Evolutionary conservation across 2,888 invertebrate species (phyloP).

Genomic region (Hyposoter dolosus): DNA sequence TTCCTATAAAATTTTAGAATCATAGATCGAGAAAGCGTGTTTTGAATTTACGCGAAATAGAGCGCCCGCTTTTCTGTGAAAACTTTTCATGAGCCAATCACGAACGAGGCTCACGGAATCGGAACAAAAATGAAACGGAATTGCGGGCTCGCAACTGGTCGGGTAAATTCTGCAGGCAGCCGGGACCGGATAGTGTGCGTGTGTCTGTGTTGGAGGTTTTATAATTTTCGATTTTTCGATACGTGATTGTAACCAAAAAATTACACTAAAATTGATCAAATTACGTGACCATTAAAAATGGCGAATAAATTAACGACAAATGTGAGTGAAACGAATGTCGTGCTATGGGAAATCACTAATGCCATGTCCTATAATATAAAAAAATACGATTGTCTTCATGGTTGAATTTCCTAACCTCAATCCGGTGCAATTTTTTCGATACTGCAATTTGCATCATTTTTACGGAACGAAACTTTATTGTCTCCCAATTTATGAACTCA

Average conservation of each 20-base stretch:
- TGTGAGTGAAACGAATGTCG: neutral
- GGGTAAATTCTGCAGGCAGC: neutral
- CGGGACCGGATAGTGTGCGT: neutral
- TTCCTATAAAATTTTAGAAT: too few relatives aligned
- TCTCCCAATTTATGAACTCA: neutral
- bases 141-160: neutral
- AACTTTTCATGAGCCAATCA: neutral
- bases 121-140: neutral
- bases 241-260: neutral
- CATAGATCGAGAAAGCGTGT: neutral
- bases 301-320: neutral
- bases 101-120: neutral
- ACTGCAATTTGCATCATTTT: neutral
- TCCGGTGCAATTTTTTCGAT: neutral
- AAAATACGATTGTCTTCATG: neutral
- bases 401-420: slow-evolving; percentile 22
- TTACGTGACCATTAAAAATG: neutral
- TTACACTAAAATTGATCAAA: slow-evolving; percentile 1
- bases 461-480: neutral
- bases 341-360: neutral
- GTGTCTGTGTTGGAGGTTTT: neutral
- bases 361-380: neutral
- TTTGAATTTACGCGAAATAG: neutral
- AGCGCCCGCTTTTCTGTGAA: neutral
- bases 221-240: neutral